Conservation (phyloP, 2,888 invertebrate species). For the Ptilodon capucinus region DNA sequence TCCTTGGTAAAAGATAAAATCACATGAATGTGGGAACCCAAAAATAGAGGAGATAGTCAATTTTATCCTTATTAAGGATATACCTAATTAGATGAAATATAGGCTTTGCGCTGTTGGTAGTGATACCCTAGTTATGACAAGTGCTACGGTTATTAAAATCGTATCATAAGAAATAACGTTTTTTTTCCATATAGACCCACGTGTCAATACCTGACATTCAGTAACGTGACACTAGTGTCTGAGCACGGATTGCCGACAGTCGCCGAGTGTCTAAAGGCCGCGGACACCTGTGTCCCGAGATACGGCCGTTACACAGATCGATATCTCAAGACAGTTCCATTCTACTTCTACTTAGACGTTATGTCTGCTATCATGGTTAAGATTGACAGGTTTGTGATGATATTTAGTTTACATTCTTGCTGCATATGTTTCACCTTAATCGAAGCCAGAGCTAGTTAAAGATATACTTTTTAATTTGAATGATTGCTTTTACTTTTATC, state of each 20-base stretch:
- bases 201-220: slow-evolving; percentile 81
- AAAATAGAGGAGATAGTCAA: no score
- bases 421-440: not conserved
- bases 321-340: slow-evolving; percentile 81
- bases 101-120: no score
- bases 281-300: slow-evolving; percentile 76
- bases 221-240: slow-evolving; percentile 87
- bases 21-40: no score
- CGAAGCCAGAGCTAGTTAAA: no score
- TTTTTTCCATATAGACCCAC: slow-evolving; percentile 50
- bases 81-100: no score
- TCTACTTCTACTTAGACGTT: slow-evolving; percentile 85
- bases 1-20: no score
- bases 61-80: no score
- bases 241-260: slow-evolving; percentile 83
- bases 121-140: no score
- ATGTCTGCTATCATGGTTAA: slow-evolving; percentile 81
- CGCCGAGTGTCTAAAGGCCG: slow-evolving; percentile 61
- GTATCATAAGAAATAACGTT: no score
- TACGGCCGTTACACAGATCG: slow-evolving; percentile 78
- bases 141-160: no score
- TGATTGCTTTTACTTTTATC: no score
- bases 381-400: slow-evolving; percentile 77
- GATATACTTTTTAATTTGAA: no score
- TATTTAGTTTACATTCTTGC: not conserved